Evolutionary conservation across 2,888 invertebrate genomes (phyloP).

Genomic region (Dicyrtomina minuta): DNA sequence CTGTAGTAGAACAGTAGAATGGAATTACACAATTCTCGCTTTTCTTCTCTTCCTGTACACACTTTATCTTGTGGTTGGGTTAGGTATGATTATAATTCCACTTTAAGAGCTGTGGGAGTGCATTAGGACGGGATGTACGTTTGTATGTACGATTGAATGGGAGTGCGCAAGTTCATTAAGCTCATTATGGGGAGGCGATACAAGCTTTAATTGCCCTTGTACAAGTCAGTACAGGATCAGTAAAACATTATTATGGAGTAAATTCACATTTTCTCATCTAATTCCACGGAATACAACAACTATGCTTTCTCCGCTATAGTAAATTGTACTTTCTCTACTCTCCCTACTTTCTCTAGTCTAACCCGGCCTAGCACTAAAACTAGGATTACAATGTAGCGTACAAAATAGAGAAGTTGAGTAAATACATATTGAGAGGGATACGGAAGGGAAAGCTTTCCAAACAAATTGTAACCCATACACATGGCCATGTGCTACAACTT

Average conservation of each 20-base stretch:
- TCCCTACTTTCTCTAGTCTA: too few relatives aligned
- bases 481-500: too few relatives aligned
- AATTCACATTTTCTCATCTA: background rate
- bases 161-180: constrained; percentile 3
- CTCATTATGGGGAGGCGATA: constrained; percentile 12
- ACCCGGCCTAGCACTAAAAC: background rate
- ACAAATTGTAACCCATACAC: too few relatives aligned
- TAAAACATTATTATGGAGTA: too few relatives aligned
- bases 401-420: too few relatives aligned
- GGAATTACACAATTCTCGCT: background rate
- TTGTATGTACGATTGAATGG: background rate
- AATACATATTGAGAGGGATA: too few relatives aligned
- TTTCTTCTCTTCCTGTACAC: background rate
- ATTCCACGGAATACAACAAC: background rate
- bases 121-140: background rate
- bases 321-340: background rate
- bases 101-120: too few relatives aligned
- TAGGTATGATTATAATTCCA: background rate
- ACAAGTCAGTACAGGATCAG: background rate
- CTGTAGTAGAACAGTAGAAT: background rate
- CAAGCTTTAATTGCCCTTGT: constrained; percentile 15
- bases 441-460: too few relatives aligned
- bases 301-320: background rate
- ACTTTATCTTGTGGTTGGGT: background rate
- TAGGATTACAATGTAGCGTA: background rate